phyloP scores from a whole-genome alignment of 2,888 invertebrate species.

The Drosophila lacicola region DNA sequence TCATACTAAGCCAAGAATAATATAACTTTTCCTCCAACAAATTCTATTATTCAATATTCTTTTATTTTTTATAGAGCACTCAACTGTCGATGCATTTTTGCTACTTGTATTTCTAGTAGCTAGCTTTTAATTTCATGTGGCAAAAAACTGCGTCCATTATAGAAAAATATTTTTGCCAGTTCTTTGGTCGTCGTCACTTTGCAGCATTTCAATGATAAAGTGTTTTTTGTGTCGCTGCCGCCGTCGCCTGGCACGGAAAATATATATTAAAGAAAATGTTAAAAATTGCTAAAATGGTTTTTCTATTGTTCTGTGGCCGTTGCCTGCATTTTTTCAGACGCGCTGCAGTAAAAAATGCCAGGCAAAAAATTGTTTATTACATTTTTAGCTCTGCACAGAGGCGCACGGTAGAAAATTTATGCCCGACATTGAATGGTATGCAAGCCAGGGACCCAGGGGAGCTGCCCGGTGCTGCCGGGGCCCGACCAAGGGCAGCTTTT shows the following conservation, averaged over 20 bases:
- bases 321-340: slow-evolving; percentile 40
- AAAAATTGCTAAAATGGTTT: slow-evolving; percentile 66
- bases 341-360: slow-evolving; percentile 50
- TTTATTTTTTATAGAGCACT: slow-evolving; percentile 24
- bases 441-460: slow-evolving; percentile 36
- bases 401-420: slow-evolving; percentile 61
- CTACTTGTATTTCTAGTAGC: slow-evolving; percentile 1
- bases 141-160: slow-evolving; percentile 54
- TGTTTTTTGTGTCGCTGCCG: slow-evolving; percentile 56
- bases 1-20: no score
- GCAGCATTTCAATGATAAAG: slow-evolving; percentile 67
- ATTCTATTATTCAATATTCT: neutral
- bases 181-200: slow-evolving; percentile 49
- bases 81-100: slow-evolving; percentile 3
- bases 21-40: no score
- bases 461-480: slow-evolving; percentile 12
- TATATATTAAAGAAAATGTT: slow-evolving; percentile 72
- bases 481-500: slow-evolving; percentile 55
- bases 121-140: slow-evolving; percentile 50
- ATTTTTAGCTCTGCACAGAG: slow-evolving; percentile 52
- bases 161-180: slow-evolving; percentile 54
- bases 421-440: slow-evolving; percentile 67
- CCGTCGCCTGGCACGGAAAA: slow-evolving; percentile 43
- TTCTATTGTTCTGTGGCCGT: slow-evolving; percentile 63
- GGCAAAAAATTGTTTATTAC: slow-evolving; percentile 67